Percentiles rank a stretch among this genome's conserved stretches.
Evolutionary conservation across 2,888 invertebrate species (phyloP).

Genomic region (Ariolimax columbianus): DNA sequence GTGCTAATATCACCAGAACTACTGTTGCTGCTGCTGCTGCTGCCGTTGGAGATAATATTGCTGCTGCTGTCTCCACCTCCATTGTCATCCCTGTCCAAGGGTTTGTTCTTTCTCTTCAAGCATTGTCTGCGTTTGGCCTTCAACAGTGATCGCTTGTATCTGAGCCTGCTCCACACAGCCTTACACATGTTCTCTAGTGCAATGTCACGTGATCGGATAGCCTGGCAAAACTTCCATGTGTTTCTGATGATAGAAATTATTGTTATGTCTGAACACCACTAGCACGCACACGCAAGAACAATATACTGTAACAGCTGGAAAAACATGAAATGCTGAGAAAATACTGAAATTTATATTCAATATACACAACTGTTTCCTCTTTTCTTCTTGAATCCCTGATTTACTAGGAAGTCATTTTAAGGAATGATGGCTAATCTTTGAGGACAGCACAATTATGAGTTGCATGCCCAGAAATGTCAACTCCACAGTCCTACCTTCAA

Average conservation of each 20-base stretch:
- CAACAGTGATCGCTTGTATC: slow-evolving; percentile 45
- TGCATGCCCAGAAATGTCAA: too few species aligned
- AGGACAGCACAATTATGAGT: too few species aligned
- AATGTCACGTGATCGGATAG: slow-evolving; percentile 52
- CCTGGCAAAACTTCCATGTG: slow-evolving; percentile 38
- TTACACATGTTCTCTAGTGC: slow-evolving; percentile 66
- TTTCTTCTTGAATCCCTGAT: too few species aligned
- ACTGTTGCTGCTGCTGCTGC: background rate
- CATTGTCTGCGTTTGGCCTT: slow-evolving; percentile 11
- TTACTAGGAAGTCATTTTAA: too few species aligned
- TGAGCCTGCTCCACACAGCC: slow-evolving; percentile 65
- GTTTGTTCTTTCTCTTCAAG: background rate
- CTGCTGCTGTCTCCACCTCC: background rate
- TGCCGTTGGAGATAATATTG: background rate
- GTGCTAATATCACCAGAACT: slow-evolving; percentile 14
- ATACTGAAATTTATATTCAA: too few species aligned
- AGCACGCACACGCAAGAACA: background rate
- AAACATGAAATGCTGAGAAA: background rate
- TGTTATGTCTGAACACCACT: background rate
- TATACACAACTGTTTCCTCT: too few species aligned
- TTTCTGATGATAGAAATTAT: slow-evolving; percentile 20
- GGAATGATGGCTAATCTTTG: too few species aligned
- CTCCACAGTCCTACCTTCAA: too few species aligned
- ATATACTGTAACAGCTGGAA: too few species aligned
- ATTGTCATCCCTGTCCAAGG: background rate